Percentiles rank a stretch among this genome's conserved stretches.
These are phyloP conservation scores for Phyllopteryx taeniolatus DNA, from an alignment of 2,113 vertebrate genomes.

Conservation along the genomic window DNA sequence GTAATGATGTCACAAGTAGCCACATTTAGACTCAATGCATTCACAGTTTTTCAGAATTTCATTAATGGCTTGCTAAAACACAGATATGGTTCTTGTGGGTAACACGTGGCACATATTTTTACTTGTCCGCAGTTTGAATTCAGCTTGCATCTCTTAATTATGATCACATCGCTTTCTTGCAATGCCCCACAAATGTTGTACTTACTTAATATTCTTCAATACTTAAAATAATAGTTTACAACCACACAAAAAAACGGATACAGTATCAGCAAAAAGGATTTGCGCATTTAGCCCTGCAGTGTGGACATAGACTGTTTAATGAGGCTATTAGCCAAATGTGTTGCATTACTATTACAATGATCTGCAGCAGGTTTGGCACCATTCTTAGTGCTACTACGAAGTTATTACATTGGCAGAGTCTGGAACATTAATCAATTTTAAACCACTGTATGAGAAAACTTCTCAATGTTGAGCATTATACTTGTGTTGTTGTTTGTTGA, in stretches of 20 bases:
- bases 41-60: neutral
- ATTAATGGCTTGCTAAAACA: neutral
- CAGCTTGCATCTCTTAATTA: neutral
- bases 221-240: neutral
- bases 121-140: neutral
- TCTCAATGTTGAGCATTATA: too few relatives aligned
- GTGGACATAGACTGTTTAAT: neutral
- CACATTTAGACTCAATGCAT: neutral
- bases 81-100: neutral
- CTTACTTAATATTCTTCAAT: too few relatives aligned
- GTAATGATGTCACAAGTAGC: constrained; percentile 52
- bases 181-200: too few relatives aligned
- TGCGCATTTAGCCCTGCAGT: neutral
- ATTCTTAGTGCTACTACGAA: too few relatives aligned
- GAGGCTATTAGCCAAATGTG: neutral
- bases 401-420: too few relatives aligned
- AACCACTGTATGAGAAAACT: too few relatives aligned
- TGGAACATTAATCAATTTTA: too few relatives aligned
- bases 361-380: neutral
- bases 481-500: too few relatives aligned
- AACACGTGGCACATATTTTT: neutral
- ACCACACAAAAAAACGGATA: neutral
- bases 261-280: neutral
- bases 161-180: too few relatives aligned
- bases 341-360: neutral